Evolutionary conservation across 2,113 vertebrate genomes (phyloP).

Genomic region (Carollia perspicillata): DNA sequence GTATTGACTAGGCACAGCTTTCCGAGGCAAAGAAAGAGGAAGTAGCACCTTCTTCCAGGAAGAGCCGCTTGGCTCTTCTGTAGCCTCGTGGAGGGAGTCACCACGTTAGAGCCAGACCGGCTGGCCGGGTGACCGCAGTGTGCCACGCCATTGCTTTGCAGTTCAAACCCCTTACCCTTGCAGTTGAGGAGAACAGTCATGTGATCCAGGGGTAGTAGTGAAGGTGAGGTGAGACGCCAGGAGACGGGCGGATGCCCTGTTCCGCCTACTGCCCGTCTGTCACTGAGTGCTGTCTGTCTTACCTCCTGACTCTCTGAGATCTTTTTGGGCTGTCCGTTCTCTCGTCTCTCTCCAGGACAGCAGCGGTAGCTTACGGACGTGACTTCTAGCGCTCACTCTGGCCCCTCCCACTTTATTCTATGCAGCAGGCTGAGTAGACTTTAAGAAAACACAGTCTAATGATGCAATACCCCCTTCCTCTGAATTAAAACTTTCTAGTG

Average conservation of each 20-base stretch:
- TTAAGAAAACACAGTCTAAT: not conserved
- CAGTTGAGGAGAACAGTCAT: not conserved
- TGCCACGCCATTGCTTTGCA: not conserved
- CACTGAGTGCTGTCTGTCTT: not conserved
- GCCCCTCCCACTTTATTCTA: not conserved
- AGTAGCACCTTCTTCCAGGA: not conserved
- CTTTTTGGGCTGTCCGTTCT: not conserved
- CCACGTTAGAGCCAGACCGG: not conserved
- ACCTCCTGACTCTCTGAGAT: not conserved
- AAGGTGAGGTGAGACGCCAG: not conserved
- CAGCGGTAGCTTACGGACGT: not conserved
- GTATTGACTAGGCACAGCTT: not conserved
- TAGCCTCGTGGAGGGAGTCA: not conserved
- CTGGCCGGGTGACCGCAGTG: not conserved
- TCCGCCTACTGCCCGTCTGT: not conserved
- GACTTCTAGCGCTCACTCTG: not conserved
- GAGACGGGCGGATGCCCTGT: not conserved
- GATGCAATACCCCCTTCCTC: not conserved
- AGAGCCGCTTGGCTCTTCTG: not conserved
- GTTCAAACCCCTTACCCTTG: not conserved
- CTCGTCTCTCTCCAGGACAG: not conserved
- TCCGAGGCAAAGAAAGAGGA: not conserved
- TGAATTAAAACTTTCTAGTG: not conserved
- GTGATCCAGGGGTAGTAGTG: not conserved
- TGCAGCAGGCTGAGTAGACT: not conserved